phyloP scores from a whole-genome alignment of 2,797 vertebrate genomes.

The Trematomus bernacchii region DNA sequence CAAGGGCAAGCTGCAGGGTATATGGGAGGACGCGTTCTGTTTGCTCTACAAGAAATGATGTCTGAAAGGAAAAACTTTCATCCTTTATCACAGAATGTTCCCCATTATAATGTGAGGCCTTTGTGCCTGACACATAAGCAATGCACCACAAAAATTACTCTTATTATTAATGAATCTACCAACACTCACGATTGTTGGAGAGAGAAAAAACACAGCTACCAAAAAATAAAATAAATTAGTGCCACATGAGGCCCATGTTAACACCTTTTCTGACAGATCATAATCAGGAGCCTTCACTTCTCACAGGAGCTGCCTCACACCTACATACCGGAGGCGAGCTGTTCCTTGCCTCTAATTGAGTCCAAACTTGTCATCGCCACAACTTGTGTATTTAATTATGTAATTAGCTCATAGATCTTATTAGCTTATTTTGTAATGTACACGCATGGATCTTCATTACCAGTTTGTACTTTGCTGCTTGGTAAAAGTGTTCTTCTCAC shows the following conservation, averaged over 20 bases:
- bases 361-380: conserved; percentile 52
- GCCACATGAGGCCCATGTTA: conserved; percentile 55
- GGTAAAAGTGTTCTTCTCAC: background rate
- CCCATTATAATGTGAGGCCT: conserved; percentile 36
- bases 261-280: conserved; percentile 70
- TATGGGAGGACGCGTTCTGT: conserved; percentile 35
- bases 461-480: background rate
- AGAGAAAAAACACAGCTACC: background rate
- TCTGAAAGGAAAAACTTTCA: conserved; percentile 38
- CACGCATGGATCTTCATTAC: background rate
- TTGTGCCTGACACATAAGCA: conserved; percentile 16
- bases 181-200: background rate
- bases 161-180: conserved; percentile 24
- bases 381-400: conserved; percentile 36
- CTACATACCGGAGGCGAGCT: conserved; percentile 36
- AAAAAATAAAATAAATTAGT: conserved; percentile 58
- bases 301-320: conserved; percentile 60
- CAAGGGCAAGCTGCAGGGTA: conserved; percentile 33
- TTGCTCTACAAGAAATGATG: conserved; percentile 33
- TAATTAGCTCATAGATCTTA: conserved; percentile 37
- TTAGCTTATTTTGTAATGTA: conserved; percentile 16
- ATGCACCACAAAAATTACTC: conserved; percentile 8
- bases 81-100: conserved; percentile 30
- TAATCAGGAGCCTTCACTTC: conserved; percentile 76
- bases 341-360: conserved; percentile 56